These are phyloP conservation scores for Perca fluviatilis DNA, from an alignment of 2,113 vertebrate species.

Conservation along the genomic window DNA sequence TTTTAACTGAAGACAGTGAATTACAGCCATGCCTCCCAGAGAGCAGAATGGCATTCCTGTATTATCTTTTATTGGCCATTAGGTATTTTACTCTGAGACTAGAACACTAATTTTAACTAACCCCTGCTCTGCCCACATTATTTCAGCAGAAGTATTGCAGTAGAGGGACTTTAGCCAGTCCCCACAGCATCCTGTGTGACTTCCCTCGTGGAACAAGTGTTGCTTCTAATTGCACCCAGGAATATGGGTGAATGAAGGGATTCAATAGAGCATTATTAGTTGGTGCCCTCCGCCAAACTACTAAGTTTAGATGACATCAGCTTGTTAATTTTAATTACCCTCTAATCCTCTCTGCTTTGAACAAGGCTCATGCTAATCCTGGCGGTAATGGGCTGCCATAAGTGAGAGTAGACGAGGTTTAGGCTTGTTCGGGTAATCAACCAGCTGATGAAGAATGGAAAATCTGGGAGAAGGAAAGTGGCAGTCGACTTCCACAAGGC, in stretches of 20 bases:
- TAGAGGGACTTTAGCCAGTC: conserved; percentile 33
- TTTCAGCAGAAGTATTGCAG: conserved; percentile 15
- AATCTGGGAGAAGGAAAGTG: conserved; percentile 1
- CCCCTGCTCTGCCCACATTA: conserved; percentile 6
- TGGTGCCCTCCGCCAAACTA: conserved; percentile 40
- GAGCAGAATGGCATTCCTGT: conserved; percentile 22
- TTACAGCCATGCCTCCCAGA: conserved; percentile 31
- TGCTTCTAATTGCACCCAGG: conserved; percentile 54
- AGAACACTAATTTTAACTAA: conserved; percentile 26
- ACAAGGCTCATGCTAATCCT: conserved; percentile 46
- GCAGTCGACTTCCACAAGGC: not conserved
- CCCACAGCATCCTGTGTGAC: conserved; percentile 25
- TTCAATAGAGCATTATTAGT: conserved; percentile 34
- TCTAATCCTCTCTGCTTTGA: conserved; percentile 59
- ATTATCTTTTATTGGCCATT: conserved; percentile 29
- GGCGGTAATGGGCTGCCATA: conserved; percentile 55
- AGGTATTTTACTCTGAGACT: conserved; percentile 23
- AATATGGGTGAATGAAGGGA: conserved; percentile 32
- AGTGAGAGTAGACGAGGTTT: conserved; percentile 29
- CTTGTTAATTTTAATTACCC: conserved; percentile 63
- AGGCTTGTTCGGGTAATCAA: conserved; percentile 58
- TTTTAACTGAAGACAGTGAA: conserved; percentile 56
- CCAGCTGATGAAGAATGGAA: conserved; percentile 43
- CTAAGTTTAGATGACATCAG: conserved; percentile 63
- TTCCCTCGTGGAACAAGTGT: conserved; percentile 36